These are phyloP conservation scores for Melanargia galathea DNA, from an alignment of 2,888 invertebrate genomes.

Conservation along the genomic window DNA sequence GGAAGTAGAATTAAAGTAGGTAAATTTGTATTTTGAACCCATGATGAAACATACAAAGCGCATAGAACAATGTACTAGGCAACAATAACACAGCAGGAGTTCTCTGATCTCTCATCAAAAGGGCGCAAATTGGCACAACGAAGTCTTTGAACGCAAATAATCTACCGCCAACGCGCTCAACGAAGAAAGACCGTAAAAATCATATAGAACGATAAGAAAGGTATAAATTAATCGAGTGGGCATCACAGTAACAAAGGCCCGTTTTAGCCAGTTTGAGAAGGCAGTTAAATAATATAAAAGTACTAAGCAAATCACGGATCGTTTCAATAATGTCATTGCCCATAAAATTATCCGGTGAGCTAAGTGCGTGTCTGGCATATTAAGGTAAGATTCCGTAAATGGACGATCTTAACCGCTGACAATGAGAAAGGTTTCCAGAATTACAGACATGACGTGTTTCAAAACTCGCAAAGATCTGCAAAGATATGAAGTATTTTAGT, in stretches of 20 bases:
- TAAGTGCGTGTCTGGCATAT: conserved; percentile 10
- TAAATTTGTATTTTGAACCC: too few relatives aligned
- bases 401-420: not conserved
- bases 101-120: not conserved
- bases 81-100: conserved; percentile 25
- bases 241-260: conserved; percentile 21
- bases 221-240: conserved; percentile 26
- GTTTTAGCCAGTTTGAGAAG: conserved; percentile 24
- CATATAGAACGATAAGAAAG: conserved; percentile 14
- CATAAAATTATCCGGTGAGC: not conserved
- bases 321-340: conserved; percentile 2
- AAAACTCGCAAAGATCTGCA: too few relatives aligned
- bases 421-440: not conserved
- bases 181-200: conserved; percentile 22
- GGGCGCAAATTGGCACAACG: conserved; percentile 5
- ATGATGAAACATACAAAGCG: too few relatives aligned
- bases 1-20: too few relatives aligned
- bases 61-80: too few relatives aligned
- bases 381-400: not conserved
- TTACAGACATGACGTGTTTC: not conserved
- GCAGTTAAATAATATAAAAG: conserved; percentile 32
- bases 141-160: conserved; percentile 6
- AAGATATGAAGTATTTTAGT: too few relatives aligned
- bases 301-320: conserved; percentile 21
- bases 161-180: conserved; percentile 20